Conservation (phyloP, 1,140 invertebrate species). For the Sitophilus oryzae region DNA sequence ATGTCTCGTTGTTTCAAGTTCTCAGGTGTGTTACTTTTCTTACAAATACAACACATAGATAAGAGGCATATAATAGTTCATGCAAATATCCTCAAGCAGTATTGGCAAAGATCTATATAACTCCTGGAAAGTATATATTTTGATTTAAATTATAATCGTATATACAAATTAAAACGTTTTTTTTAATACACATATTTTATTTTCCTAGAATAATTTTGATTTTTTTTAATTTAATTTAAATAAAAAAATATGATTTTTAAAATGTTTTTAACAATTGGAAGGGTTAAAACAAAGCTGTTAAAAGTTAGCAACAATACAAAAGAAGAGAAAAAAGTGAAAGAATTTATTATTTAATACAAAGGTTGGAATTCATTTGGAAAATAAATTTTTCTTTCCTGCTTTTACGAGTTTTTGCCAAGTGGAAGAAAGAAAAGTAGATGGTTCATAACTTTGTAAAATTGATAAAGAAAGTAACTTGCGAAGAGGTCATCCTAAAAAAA, state of each 20-base stretch:
- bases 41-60: background rate
- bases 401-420: constrained; percentile 2
- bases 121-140: background rate
- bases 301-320: background rate
- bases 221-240: no score
- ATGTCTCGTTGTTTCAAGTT: background rate
- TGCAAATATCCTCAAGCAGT: constrained; percentile 7
- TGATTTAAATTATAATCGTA: background rate
- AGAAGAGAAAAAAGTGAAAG: background rate
- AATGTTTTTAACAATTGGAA: no score
- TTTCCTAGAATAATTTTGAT: no score
- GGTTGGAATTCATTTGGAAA: background rate
- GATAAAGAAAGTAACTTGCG: background rate
- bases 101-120: background rate
- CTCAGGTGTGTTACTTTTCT: background rate
- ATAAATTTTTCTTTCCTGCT: background rate
- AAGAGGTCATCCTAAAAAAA: background rate
- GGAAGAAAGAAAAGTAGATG: background rate
- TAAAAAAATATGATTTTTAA: no score
- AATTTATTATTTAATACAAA: constrained; percentile 7
- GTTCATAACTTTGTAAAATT: constrained; percentile 16
- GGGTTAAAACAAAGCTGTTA: no score
- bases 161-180: constrained; percentile 6
- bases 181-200: no score
- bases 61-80: background rate